Evolutionary conservation across 2,888 invertebrate species (phyloP), one percentile per base, ranked within the genome.

Genomic region (Diarsia dahlii): DNA sequence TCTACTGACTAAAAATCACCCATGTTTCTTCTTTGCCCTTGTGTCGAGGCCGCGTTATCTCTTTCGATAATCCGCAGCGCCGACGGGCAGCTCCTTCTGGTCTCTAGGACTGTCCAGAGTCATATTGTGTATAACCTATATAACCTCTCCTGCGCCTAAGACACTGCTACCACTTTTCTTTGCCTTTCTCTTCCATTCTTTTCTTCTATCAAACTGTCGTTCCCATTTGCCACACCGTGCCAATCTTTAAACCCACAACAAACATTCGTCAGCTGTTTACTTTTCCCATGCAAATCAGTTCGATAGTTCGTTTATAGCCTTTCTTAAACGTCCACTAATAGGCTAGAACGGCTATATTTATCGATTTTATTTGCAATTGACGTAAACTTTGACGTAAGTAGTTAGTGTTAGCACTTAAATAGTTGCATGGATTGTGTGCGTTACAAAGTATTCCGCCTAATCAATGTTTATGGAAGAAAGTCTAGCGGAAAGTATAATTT

Each of bases 321-420:
- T 50, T 74, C 70, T 73, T 86, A 78, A 82, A 86, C 76, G 69
- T 54, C 56, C 82, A 66, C 70, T 80, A 85, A 88, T 87, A 78
- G 77, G 65, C 76, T 76, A 80, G 69, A 74, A 79, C 75, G 50
- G 80, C 87, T 88, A 87, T 81, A 87, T 84, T 82, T 88, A 88
- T 52, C 66, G 56, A 45, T 84, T 87, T 88, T 84, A 87, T 78
- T 76, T 76, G 66, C 76, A n/a, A 63, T 52, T 81, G 88, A 84
- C 86, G 87, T 87, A 79, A 72, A 77, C 20, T 74, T 82, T 86
- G 87, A 87, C 87, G 87, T 79, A 34, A 56, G 74, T n/a, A 45
- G 80, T 73, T 79, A 48, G 64, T 77, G 52, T 63, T 20, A 4
- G 67, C 66, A 52, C 58, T 80, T 64, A 79, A 78, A 87, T 79